Evolutionary conservation across 2,113 vertebrate species (phyloP).

Genomic region (Cyphomyrus discorhynchus): DNA sequence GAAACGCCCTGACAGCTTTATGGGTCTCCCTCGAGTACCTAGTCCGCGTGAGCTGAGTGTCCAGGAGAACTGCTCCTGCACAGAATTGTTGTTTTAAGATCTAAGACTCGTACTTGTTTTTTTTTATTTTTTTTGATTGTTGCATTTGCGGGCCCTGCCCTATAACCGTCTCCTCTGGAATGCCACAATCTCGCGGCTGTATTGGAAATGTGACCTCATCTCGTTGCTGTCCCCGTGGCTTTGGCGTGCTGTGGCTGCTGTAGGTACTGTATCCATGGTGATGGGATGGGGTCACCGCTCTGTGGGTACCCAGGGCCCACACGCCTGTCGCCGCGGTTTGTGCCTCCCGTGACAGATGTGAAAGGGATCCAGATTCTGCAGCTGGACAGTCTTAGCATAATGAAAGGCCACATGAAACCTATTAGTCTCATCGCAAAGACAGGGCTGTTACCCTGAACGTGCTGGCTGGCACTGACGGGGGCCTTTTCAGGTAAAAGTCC

Average conservation of each 20-base stretch:
- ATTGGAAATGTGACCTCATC: neutral
- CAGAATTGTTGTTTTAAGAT: neutral
- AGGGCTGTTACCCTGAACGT: neutral
- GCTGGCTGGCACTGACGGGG: neutral
- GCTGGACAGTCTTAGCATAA: neutral
- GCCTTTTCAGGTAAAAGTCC: neutral
- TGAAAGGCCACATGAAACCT: neutral
- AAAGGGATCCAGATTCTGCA: neutral
- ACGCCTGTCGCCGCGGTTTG: neutral
- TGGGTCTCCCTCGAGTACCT: constrained; percentile 17
- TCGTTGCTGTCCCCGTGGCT: neutral
- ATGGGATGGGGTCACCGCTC: neutral
- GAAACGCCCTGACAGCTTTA: constrained; percentile 37
- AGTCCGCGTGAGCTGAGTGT: constrained; percentile 8
- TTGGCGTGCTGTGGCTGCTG: neutral
- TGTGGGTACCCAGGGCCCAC: neutral
- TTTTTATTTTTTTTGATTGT: neutral
- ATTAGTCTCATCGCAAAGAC: neutral
- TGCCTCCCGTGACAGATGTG: neutral
- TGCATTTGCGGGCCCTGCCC: neutral
- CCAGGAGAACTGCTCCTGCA: neutral
- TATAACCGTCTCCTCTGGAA: neutral
- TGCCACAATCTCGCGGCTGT: neutral
- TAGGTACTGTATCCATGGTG: neutral
- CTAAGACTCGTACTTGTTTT: neutral